Evolutionary conservation across 1,140 invertebrate genomes (phyloP), one percentile per base, ranked within the genome.

Genomic region (Cydia amplana): DNA sequence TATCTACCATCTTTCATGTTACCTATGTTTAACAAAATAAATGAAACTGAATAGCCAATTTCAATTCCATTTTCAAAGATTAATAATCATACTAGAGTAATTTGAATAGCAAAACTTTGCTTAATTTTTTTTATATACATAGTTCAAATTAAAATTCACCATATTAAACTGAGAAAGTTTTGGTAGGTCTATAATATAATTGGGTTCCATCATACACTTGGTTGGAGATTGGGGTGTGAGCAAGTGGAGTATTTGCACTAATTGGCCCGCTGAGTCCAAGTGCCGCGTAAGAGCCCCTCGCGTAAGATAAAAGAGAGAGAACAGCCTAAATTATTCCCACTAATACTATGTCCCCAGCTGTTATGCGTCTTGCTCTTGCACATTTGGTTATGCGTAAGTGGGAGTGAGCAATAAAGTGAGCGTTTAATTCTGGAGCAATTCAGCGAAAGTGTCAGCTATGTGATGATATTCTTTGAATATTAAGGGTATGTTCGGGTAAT

Each of bases 181-280:
- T 18, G n/a, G 16, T 55, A 55, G 1, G 43, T 16, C 12, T 51
- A 18, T 18, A 6, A 51, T 7, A 51, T 18, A 60, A 60, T 23
- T 23, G 55, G 20, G 20, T 23, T 10, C 20, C 28, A 73, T 43
- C 40, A 60, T 23, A 60, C 55, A 23, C 18, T 60, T 12, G 18
- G 55, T 0, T 55, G 51, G 23, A 20, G 20, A 60, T 60, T 60
- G 20, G 55, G 55, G 55, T 18, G 55, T 12, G 51, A 55, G 51
- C n/a, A 55, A 23, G 18, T 60, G 20, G 55, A 3, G 55, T 60
- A 60, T 60, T 46, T 60, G 20, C 55, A 60, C 55, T 60, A 60
- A 60, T 60, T 60, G 10, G 20, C 55, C 20, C 7, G 55, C 20
- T 20, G 55, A 60, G 20, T 23, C 55, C 12, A 60, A 60, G 55